Conservation (phyloP, 2,113 vertebrate genomes). For the Anarrhichthys ocellatus region DNA sequence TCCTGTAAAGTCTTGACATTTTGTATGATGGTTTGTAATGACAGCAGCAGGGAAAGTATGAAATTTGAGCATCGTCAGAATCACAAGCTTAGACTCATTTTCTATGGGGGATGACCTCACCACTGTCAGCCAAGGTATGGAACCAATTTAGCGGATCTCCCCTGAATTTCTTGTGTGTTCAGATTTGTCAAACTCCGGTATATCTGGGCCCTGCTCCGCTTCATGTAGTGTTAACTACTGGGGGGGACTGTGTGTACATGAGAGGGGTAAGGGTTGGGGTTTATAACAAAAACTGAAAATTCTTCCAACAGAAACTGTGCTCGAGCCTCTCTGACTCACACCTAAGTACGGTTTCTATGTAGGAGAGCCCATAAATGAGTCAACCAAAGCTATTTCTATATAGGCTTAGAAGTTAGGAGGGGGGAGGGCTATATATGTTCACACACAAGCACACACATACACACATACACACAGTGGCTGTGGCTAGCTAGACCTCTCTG, state of each 20-base stretch:
- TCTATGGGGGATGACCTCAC: slow-evolving; percentile 75
- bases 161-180: slow-evolving; percentile 73
- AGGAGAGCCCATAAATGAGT: slow-evolving; percentile 75
- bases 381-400: slow-evolving; percentile 74
- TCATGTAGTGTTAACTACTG: slow-evolving; percentile 60
- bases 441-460: slow-evolving; percentile 63
- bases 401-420: slow-evolving; percentile 50
- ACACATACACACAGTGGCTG: slow-evolving; percentile 71
- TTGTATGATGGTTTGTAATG: slow-evolving; percentile 52
- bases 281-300: slow-evolving; percentile 69
- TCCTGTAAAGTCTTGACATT: slow-evolving; percentile 41
- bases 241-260: slow-evolving; percentile 31
- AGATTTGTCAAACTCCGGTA: slow-evolving; percentile 71
- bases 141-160: slow-evolving; percentile 79
- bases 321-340: slow-evolving; percentile 66
- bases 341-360: slow-evolving; percentile 59
- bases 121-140: slow-evolving; percentile 78
- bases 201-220: slow-evolving; percentile 73
- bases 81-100: slow-evolving; percentile 36
- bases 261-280: slow-evolving; percentile 34
- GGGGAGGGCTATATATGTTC: slow-evolving; percentile 67
- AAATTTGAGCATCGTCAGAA: slow-evolving; percentile 63
- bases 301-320: slow-evolving; percentile 55
- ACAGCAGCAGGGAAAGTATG: slow-evolving; percentile 63
- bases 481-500: slow-evolving; percentile 76